Evolutionary conservation across 2,797 vertebrate species (phyloP).

Genomic region (Fringilla coelebs): DNA sequence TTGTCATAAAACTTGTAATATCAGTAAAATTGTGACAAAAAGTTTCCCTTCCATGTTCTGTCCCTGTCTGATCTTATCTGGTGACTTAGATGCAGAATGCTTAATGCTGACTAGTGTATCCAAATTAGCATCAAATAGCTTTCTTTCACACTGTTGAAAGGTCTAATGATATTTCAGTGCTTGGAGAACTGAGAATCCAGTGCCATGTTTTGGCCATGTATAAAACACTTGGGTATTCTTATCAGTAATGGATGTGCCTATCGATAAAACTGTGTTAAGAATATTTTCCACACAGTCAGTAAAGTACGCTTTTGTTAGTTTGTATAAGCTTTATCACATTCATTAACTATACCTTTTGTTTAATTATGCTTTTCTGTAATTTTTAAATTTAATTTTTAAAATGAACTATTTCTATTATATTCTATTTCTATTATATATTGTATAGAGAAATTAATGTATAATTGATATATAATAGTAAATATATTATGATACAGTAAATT

Average conservation of each 20-base stretch:
- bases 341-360: neutral
- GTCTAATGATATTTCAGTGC: neutral
- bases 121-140: neutral
- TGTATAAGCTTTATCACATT: neutral
- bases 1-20: neutral
- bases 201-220: neutral
- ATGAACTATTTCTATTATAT: neutral
- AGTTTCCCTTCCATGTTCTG: neutral
- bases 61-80: neutral
- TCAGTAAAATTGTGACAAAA: neutral
- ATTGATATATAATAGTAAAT: neutral
- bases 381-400: neutral
- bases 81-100: neutral
- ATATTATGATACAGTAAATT: neutral
- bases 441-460: neutral
- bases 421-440: neutral
- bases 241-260: neutral
- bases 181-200: neutral
- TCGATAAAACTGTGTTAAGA: neutral
- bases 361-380: neutral
- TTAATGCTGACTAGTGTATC: neutral
- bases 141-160: neutral
- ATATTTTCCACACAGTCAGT: neutral
- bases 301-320: neutral
- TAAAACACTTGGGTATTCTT: neutral